Evolutionary conservation across 2,113 vertebrate species (phyloP).

Genomic region (Esox niger): DNA sequence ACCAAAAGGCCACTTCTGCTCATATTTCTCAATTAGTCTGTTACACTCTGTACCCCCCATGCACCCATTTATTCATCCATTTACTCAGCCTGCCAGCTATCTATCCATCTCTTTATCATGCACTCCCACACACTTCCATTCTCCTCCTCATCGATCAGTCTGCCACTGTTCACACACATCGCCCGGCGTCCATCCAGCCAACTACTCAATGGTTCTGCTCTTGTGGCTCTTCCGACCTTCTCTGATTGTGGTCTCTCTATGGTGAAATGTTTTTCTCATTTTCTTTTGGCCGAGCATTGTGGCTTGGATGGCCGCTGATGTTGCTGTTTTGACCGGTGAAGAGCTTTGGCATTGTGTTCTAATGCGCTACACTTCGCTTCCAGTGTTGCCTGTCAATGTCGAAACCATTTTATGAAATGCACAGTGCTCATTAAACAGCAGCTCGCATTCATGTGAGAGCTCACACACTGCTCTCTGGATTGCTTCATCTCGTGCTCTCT

Average conservation of each 20-base stretch:
- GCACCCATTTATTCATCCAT: constrained; percentile 27
- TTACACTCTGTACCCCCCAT: constrained; percentile 1
- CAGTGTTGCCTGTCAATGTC: constrained; percentile 65
- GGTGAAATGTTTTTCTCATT: constrained; percentile 41
- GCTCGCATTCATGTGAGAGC: constrained; percentile 44
- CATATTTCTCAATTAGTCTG: constrained; percentile 60
- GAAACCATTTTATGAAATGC: constrained; percentile 58
- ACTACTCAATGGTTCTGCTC: constrained; percentile 34
- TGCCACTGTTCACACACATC: constrained; percentile 35
- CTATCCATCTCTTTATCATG: constrained; percentile 40
- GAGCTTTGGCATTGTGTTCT: constrained; percentile 68
- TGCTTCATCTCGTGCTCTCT: neutral
- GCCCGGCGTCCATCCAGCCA: constrained; percentile 42
- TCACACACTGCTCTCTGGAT: constrained; percentile 18
- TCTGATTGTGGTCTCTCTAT: constrained; percentile 54
- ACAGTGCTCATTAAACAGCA: constrained; percentile 58
- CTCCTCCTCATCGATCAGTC: constrained; percentile 54
- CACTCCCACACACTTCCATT: constrained; percentile 33
- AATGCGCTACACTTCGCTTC: constrained; percentile 61
- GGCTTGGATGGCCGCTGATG: constrained; percentile 52
- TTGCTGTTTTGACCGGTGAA: constrained; percentile 61
- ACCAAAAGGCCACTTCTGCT: constrained; percentile 55
- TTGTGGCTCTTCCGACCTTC: constrained; percentile 66
- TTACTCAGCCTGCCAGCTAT: constrained; percentile 64
- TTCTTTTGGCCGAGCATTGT: constrained; percentile 49